Evolutionary conservation across 2,888 invertebrate species (phyloP).

Genomic region (Brenthis daphne): DNA sequence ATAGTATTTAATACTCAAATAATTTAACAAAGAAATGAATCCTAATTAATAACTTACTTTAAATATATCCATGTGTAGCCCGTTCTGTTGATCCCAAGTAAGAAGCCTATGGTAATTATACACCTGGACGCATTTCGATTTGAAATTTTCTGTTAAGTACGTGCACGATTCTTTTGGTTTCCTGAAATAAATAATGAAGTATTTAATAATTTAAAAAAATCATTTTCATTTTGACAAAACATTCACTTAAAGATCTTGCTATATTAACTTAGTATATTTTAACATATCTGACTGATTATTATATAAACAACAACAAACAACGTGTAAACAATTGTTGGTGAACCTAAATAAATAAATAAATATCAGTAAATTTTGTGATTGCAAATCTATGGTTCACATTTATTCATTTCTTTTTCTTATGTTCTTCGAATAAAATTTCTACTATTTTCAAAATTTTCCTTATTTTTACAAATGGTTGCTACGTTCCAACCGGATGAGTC

Average conservation of each 20-base stretch:
- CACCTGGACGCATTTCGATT: constrained; percentile 91
- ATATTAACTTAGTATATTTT: neutral
- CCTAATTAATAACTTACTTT: constrained; percentile 77
- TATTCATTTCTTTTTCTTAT: too few relatives aligned
- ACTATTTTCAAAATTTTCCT: too few relatives aligned
- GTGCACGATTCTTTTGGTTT: constrained; percentile 89
- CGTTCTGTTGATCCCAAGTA: constrained; percentile 90
- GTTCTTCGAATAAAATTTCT: too few relatives aligned
- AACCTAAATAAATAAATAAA: too few relatives aligned
- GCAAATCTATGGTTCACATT: too few relatives aligned
- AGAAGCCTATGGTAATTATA: constrained; percentile 91
- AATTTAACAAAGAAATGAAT: neutral
- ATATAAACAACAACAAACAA: too few relatives aligned
- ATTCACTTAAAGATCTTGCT: neutral
- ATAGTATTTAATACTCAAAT: neutral
- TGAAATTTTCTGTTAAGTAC: constrained; percentile 89
- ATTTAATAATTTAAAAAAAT: neutral
- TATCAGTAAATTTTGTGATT: too few relatives aligned
- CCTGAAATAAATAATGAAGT: constrained; percentile 67
- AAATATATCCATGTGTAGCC: constrained; percentile 92
- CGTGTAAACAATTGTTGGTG: too few relatives aligned
- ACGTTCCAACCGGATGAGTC: too few relatives aligned
- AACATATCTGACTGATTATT: neutral
- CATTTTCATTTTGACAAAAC: too few relatives aligned
- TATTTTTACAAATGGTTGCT: too few relatives aligned